phyloP scores from a whole-genome alignment of 2,797 vertebrate species.

The Microchirus variegatus region DNA sequence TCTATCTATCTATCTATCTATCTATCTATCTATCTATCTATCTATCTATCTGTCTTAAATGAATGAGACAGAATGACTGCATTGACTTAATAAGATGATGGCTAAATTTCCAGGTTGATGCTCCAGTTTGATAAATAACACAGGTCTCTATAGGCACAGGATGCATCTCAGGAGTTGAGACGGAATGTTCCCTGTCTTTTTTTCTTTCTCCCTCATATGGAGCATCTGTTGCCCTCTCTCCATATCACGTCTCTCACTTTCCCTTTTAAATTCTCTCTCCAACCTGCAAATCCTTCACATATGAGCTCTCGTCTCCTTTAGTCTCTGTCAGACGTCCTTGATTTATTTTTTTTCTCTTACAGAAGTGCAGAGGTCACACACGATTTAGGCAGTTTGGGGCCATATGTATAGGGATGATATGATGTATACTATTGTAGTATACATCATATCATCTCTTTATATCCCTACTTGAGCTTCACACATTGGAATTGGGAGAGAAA shows the following conservation, averaged over 20 bases:
- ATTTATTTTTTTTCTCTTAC: not conserved
- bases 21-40: no score
- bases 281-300: conserved; percentile 2
- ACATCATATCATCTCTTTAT: no score
- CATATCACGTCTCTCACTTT: not conserved
- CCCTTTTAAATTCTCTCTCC: conserved; percentile 4
- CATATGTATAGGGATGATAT: no score
- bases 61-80: conserved; percentile 6
- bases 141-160: conserved; percentile 13
- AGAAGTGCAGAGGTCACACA: not conserved
- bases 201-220: not conserved
- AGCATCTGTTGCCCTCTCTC: not conserved
- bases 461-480: no score
- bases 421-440: conserved; percentile 2
- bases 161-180: conserved; percentile 1
- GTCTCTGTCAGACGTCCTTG: conserved; percentile 23
- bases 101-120: conserved; percentile 7
- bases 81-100: conserved; percentile 13
- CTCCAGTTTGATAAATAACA: conserved; percentile 36
- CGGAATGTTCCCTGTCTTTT: conserved; percentile 4
- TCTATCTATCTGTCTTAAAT: no score
- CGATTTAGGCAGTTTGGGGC: not conserved
- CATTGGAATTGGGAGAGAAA: no score
- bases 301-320: conserved; percentile 20
- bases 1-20: no score